Conservation (phyloP, 2,888 invertebrate species). For the Cheilosia pagana region DNA sequence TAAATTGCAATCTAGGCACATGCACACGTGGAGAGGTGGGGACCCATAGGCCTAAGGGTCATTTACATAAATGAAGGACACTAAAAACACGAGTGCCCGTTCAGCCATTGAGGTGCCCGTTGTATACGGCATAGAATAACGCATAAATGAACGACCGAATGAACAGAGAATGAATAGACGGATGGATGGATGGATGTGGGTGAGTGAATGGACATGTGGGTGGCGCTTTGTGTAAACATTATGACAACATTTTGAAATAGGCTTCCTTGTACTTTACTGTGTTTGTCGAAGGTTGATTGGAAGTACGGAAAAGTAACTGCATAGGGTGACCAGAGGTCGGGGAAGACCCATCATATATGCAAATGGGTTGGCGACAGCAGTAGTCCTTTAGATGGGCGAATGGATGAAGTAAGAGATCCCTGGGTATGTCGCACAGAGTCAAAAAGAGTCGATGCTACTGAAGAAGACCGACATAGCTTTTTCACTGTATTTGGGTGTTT, state of each 20-base stretch:
- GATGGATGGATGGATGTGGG: slow-evolving; percentile 4
- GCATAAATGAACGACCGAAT: slow-evolving; percentile 57
- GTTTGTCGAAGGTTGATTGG: slow-evolving; percentile 21
- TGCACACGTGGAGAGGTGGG: background rate
- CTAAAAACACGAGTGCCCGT: slow-evolving; percentile 6
- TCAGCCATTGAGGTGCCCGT: background rate
- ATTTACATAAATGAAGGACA: slow-evolving; percentile 69
- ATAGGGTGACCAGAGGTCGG: slow-evolving; percentile 39
- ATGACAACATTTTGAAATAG: slow-evolving; percentile 65
- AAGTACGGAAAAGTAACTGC: background rate
- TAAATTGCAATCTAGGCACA: slow-evolving; percentile 67
- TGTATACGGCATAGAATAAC: slow-evolving; percentile 35
- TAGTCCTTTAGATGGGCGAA: too few relatives aligned
- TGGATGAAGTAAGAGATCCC: too few relatives aligned
- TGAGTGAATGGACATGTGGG: slow-evolving; percentile 2
- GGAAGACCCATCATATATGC: too few relatives aligned
- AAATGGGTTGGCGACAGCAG: too few relatives aligned
- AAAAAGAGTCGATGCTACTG: too few relatives aligned
- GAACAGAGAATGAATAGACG: slow-evolving; percentile 47
- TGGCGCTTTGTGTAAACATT: slow-evolving; percentile 57
- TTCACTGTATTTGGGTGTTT: background rate
- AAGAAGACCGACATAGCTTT: background rate
- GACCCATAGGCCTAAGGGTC: slow-evolving; percentile 43
- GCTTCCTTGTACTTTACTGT: slow-evolving; percentile 40
- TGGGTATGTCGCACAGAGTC: too few relatives aligned